Base-by-base conservation (phyloP, 2,888 invertebrate genomes). In the Orchestes rusci region DNA sequence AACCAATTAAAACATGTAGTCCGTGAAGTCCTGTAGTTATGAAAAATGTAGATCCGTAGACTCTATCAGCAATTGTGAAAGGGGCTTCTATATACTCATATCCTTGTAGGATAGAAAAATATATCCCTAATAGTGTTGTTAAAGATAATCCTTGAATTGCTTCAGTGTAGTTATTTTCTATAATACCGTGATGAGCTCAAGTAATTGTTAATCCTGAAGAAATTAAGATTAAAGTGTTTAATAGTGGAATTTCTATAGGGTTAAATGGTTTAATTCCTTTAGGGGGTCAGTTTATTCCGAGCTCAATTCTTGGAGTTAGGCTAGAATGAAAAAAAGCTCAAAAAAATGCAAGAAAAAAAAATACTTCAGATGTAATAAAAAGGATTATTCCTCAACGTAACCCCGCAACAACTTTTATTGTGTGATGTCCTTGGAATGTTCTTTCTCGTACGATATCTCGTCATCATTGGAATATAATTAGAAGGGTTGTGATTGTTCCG, bases 331-430 rank as follows among this genome's bases (percentile, higher is more conserved):
- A 77, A 64, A 76, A 69, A 31, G 73, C 68, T 68, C 73, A 77
- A 62, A 79, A 79, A 63, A 79, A 77, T 12, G 73, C 70, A 38
- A 74, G 60, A 59, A 77, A 77, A 61, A 74, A 77, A 53, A 80
- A 68, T 53, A 82, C 65, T 76, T 83, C 81, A 35, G 81, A 82
- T 4, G 76, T 64, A 77, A 82, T 81, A 73, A 83, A 82, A 70
- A 82, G 63, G 63, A 82, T 77, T 77, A 83, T 82, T 55, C 82
- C 82, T 73, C 76, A 76, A 47, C 76, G 76, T 64, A 84, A 57
- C 2, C 79, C 77, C 62, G 69, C 70, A 7, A 68, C 66, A 1
- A 82, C 80, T 59, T 67, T 58, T 16, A 67, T 64, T 1, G 80
- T 79, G 59, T 84, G 82, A 41, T 73, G 63, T 2, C 82, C 82